phyloP scores from a whole-genome alignment of 2,797 vertebrate genomes.

The Parauchenoglanis punctatus region DNA sequence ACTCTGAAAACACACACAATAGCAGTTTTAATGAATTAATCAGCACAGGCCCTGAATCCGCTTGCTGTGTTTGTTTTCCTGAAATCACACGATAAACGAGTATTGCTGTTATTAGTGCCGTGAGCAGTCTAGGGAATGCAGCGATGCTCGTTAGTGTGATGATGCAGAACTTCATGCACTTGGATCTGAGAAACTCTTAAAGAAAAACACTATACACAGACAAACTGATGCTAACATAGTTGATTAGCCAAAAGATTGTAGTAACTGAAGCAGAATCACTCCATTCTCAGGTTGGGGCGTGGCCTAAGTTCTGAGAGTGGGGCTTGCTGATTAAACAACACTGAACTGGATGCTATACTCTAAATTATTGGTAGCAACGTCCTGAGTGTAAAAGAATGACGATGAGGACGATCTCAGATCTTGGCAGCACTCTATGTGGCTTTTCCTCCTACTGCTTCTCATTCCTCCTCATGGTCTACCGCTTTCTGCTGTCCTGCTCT shows the following conservation, averaged over 20 bases:
- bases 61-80: not conserved
- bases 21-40: not conserved
- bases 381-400: not conserved
- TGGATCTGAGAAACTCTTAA: slow-evolving; percentile 1
- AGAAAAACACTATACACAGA: not conserved
- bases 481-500: slow-evolving; percentile 24
- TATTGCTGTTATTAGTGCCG: not conserved
- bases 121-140: not conserved
- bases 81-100: not conserved
- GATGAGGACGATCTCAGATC: slow-evolving; percentile 1
- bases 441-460: not conserved
- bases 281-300: not conserved
- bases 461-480: not conserved
- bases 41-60: not conserved
- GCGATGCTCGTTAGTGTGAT: not conserved
- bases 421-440: not conserved
- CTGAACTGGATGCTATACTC: not conserved
- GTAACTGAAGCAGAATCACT: not conserved
- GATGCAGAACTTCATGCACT: not conserved
- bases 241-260: not conserved
- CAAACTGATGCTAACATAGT: not conserved
- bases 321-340: not conserved
- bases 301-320: too few species aligned
- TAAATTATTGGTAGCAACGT: not conserved
- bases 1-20: not conserved